These are phyloP conservation scores for Athrips mouffetella DNA, from an alignment of 2,888 invertebrate genomes.

Conservation along the genomic window DNA sequence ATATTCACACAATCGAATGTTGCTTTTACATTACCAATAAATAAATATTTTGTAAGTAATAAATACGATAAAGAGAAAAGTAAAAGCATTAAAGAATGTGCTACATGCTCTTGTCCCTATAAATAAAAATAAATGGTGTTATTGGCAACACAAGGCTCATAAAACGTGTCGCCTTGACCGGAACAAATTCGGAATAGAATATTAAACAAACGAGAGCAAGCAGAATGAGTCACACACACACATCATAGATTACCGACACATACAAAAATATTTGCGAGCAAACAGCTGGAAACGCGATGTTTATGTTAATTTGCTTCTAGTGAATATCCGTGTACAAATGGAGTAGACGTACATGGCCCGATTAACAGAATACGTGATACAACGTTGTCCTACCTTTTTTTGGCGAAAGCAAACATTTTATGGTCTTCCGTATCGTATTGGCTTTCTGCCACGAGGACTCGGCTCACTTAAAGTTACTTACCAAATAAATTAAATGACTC, in stretches of 20 bases:
- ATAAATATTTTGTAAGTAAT: no score
- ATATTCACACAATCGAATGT: no score
- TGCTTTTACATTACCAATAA: no score
- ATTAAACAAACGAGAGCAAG: constrained; percentile 47
- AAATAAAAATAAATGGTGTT: constrained; percentile 4
- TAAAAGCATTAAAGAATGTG: constrained; percentile 1
- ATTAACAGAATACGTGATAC: constrained; percentile 54
- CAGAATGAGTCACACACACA: constrained; percentile 33
- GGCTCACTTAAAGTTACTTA: constrained; percentile 9
- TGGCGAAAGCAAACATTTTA: constrained; percentile 52
- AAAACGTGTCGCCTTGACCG: not conserved
- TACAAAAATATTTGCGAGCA: constrained; percentile 43
- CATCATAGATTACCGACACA: constrained; percentile 24
- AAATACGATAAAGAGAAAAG: no score
- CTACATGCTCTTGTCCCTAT: not conserved
- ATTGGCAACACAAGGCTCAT: constrained; percentile 4
- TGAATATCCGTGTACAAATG: constrained; percentile 44
- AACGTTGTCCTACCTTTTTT: constrained; percentile 34
- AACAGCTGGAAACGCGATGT: constrained; percentile 43
- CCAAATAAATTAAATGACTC: constrained; percentile 5
- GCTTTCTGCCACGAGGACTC: constrained; percentile 37
- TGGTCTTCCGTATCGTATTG: constrained; percentile 36
- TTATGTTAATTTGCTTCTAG: constrained; percentile 52
- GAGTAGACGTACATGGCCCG: constrained; percentile 37
- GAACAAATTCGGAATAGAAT: constrained; percentile 27